phyloP scores from a whole-genome alignment of 2,113 vertebrate genomes.

The Paralichthys olivaceus region DNA sequence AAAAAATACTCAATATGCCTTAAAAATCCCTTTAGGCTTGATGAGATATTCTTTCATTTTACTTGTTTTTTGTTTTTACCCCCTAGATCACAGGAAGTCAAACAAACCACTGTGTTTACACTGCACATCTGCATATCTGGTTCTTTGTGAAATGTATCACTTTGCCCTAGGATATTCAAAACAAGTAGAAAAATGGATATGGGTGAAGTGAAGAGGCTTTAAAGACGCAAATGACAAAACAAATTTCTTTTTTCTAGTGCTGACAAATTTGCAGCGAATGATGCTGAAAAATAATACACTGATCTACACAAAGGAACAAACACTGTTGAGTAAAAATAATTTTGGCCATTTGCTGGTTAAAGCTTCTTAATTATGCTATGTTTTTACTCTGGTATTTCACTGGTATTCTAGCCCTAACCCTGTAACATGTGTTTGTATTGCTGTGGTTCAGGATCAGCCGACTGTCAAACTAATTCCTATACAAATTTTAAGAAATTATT shows the following conservation, averaged over 20 bases:
- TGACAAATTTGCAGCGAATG: neutral
- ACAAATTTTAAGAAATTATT: too few relatives aligned
- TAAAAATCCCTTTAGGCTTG: neutral
- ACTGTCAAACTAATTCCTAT: too few relatives aligned
- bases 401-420: too few relatives aligned
- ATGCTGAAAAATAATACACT: too few relatives aligned
- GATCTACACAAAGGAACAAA: too few relatives aligned
- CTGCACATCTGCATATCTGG: neutral
- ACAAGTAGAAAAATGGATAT: neutral
- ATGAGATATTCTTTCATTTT: neutral
- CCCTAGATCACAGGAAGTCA: neutral
- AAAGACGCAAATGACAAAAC: neutral
- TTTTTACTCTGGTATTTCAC: too few relatives aligned
- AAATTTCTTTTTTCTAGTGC: neutral
- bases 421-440: too few relatives aligned
- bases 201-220: neutral
- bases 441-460: too few relatives aligned
- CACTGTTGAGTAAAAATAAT: too few relatives aligned
- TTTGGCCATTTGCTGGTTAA: neutral
- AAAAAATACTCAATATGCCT: neutral
- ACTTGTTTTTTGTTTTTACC: neutral
- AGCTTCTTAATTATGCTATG: neutral
- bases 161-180: constrained; percentile 1
- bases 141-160: constrained; percentile 1
- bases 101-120: neutral